Conservation (phyloP, 2,113 vertebrate genomes). For the Porphyrio hochstetteri region DNA sequence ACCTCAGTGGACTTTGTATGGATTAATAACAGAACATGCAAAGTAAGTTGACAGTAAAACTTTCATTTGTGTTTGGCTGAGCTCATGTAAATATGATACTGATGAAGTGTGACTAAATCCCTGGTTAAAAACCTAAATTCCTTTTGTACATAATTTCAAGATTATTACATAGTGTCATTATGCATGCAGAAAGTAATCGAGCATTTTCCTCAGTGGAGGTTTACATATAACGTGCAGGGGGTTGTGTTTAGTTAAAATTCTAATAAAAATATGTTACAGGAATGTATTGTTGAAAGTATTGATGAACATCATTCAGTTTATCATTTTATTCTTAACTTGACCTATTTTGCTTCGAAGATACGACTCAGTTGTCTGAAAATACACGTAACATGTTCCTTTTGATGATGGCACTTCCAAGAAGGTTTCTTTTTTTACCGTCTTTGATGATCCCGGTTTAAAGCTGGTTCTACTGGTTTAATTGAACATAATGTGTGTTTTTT, state of each 20-base stretch:
- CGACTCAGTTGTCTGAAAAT: neutral
- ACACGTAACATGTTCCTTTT: neutral
- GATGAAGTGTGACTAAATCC: conserved; percentile 73
- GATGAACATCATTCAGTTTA: neutral
- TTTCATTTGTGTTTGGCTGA: conserved; percentile 65
- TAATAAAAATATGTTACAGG: neutral
- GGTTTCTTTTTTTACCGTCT: neutral
- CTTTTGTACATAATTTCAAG: neutral
- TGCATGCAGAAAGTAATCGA: conserved; percentile 24
- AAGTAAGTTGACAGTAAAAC: conserved; percentile 71
- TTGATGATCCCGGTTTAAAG: neutral
- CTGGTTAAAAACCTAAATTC: conserved; percentile 50
- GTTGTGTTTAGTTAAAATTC: conserved; percentile 27
- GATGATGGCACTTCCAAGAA: neutral
- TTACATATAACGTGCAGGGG: neutral
- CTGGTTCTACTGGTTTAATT: neutral
- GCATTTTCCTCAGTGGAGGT: neutral
- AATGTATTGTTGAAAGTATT: neutral
- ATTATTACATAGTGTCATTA: conserved; percentile 20
- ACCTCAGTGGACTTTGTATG: conserved; percentile 44
- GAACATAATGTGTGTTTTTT: neutral
- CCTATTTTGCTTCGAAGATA: neutral
- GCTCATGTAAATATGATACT: conserved; percentile 62
- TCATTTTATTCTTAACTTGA: neutral
- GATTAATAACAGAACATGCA: conserved; percentile 68